Percentiles rank a stretch among this genome's conserved stretches.
phyloP scores from a whole-genome alignment of 2,888 invertebrate genomes.

The Plebejus melissa region DNA sequence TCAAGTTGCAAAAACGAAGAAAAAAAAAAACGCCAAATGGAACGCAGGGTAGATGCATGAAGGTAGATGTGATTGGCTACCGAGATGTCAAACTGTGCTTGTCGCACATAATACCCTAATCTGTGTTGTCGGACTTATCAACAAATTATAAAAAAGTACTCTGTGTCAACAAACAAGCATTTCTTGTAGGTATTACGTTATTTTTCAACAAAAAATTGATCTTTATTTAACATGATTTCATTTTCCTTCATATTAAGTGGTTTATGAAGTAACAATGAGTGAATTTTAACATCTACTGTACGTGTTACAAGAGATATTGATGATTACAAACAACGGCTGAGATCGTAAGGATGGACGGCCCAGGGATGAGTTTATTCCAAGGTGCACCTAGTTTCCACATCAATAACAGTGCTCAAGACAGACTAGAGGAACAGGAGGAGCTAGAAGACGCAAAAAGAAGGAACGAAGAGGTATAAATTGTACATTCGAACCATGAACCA shows the following conservation, averaged over 20 bases:
- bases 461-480: slow-evolving; percentile 79
- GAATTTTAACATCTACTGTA: not conserved
- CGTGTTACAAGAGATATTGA: slow-evolving; percentile 3
- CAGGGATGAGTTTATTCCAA: slow-evolving; percentile 85
- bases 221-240: not conserved
- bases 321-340: not conserved
- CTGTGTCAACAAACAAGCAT: slow-evolving; percentile 8
- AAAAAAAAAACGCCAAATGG: too few relatives aligned
- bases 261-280: not conserved
- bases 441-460: slow-evolving; percentile 83
- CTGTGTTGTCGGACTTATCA: too few relatives aligned
- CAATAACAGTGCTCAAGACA: slow-evolving; percentile 80
- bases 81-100: too few relatives aligned
- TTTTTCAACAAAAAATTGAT: not conserved
- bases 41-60: too few relatives aligned
- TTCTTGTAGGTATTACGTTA: not conserved
- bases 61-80: too few relatives aligned
- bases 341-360: slow-evolving; percentile 71
- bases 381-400: slow-evolving; percentile 82
- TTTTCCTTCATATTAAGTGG: not conserved
- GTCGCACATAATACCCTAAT: too few relatives aligned
- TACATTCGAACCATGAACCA: not conserved
- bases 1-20: too few relatives aligned
- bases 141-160: too few relatives aligned
- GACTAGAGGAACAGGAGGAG: slow-evolving; percentile 83